Evolutionary conservation across 1,140 invertebrate genomes (phyloP).

Genomic region (Ctenoplectra terminalis): DNA sequence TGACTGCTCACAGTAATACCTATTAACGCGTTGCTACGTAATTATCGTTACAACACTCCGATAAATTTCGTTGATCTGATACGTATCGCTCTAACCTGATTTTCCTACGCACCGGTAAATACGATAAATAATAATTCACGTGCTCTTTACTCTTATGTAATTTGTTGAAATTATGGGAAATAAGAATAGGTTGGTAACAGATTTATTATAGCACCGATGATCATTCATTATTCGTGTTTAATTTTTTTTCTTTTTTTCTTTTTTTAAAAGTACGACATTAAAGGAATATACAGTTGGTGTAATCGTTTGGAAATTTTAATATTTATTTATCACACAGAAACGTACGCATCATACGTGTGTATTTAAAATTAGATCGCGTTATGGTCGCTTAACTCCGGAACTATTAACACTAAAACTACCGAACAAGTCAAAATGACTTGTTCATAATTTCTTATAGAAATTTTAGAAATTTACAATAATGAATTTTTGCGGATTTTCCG

Average conservation of each 20-base stretch:
- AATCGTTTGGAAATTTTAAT: too few relatives aligned
- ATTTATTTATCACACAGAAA: too few relatives aligned
- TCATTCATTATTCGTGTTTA: neutral
- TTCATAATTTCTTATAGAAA: too few relatives aligned
- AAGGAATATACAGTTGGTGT: too few relatives aligned
- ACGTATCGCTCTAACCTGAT: conserved; percentile 36
- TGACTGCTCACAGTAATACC: conserved; percentile 41
- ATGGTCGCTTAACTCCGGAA: too few relatives aligned
- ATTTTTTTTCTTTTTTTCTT: neutral
- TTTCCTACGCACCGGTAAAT: conserved; percentile 20
- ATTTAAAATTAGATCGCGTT: too few relatives aligned
- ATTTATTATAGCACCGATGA: neutral
- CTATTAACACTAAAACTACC: too few relatives aligned
- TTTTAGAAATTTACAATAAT: too few relatives aligned
- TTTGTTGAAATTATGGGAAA: neutral
- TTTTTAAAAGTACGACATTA: too few relatives aligned
- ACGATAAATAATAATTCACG: conserved; percentile 14
- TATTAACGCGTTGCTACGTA: conserved; percentile 55
- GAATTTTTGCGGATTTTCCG: too few relatives aligned
- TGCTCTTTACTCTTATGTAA: neutral
- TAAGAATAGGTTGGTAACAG: neutral
- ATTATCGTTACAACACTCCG: conserved; percentile 50
- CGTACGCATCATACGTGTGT: too few relatives aligned
- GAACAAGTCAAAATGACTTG: too few relatives aligned
- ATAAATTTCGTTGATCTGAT: conserved; percentile 41